Evolutionary conservation across 2,888 invertebrate species (phyloP), one percentile per base, ranked within the genome.

Genomic region (Lepidocyrtinus sp.): DNA sequence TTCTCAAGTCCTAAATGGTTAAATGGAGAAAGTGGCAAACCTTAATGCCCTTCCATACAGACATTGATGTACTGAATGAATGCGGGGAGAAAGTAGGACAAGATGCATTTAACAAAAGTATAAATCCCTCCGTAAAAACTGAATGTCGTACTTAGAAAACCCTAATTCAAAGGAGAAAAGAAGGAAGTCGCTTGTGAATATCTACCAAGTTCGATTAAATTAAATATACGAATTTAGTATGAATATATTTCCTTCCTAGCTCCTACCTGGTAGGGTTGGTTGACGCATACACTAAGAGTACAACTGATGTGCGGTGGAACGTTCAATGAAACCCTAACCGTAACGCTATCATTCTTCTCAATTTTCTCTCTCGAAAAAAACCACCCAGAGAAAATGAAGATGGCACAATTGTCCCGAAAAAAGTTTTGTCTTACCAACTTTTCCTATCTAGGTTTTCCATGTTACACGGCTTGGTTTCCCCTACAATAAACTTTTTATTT

Each of bases 321-420:
- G 70, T 76, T 69, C 70, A 70, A 76, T 75, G 75, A 76, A 76
- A 76, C 55, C 55, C 64, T 64, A 75, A 76, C 61, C 76, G 19
- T 70, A 70, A 76, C 64, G 64, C 22, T 75, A 62, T 69, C 75
- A 69, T 15, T 75, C 76, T 62, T 68, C 26, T 61, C 9, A 62
- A n/a, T 68, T 12, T 7, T 50, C 15, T 12, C 17, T 68, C 46
- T 15, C 24, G 15, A n/a, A 27, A 68, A 75, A n/a, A 61, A 67
- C n/a, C n/a, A n/a, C n/a, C n/a, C n/a, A n/a, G n/a, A 36, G 24
- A 25, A 9, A 22, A 22, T n/a, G 55, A 65, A 15, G 15, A 55
- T 26, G 55, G 17, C 45, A 67, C 46, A 70, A 50, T 55, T 21
- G 70, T 22, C 21, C n/a, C 45, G 50, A 19, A 68, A 55, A 26